Evolutionary conservation across 2,888 invertebrate species (phyloP).

Genomic region (Drosophila percnosoma): DNA sequence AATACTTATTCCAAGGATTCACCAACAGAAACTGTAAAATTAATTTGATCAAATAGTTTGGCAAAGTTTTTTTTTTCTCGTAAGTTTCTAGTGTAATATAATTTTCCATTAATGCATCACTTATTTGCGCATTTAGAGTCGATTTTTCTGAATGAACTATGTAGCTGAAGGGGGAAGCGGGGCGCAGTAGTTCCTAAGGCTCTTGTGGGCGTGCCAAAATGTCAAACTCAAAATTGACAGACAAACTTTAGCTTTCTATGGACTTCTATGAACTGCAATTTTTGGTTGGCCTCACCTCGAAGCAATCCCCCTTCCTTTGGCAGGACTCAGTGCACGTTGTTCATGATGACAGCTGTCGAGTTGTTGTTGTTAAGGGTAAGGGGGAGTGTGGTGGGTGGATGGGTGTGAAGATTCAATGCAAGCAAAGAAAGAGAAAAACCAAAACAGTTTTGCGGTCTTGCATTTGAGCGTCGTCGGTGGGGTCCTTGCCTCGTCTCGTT

Average conservation of each 20-base stretch:
- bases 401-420: slow-evolving; percentile 44
- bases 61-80: slow-evolving; percentile 18
- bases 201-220: slow-evolving; percentile 58
- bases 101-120: slow-evolving; percentile 55
- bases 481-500: slow-evolving; percentile 61
- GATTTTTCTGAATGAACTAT: slow-evolving; percentile 19
- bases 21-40: slow-evolving; percentile 16
- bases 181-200: not conserved
- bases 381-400: slow-evolving; percentile 17
- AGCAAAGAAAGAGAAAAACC: slow-evolving; percentile 63
- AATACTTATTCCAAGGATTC: not conserved
- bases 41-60: slow-evolving; percentile 40
- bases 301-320: slow-evolving; percentile 1
- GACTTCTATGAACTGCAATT: slow-evolving; percentile 60
- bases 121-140: slow-evolving; percentile 53
- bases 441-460: slow-evolving; percentile 77
- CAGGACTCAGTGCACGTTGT: slow-evolving; percentile 35
- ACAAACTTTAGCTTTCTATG: slow-evolving; percentile 72
- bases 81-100: slow-evolving; percentile 49
- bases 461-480: slow-evolving; percentile 61
- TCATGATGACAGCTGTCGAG: slow-evolving; percentile 71
- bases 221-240: slow-evolving; percentile 73
- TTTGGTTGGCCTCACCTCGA: slow-evolving; percentile 51
- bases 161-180: not conserved
- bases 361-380: slow-evolving; percentile 13